Evolutionary conservation across 2,888 invertebrate genomes (phyloP).

Genomic region (Galerucella calmariensis): DNA sequence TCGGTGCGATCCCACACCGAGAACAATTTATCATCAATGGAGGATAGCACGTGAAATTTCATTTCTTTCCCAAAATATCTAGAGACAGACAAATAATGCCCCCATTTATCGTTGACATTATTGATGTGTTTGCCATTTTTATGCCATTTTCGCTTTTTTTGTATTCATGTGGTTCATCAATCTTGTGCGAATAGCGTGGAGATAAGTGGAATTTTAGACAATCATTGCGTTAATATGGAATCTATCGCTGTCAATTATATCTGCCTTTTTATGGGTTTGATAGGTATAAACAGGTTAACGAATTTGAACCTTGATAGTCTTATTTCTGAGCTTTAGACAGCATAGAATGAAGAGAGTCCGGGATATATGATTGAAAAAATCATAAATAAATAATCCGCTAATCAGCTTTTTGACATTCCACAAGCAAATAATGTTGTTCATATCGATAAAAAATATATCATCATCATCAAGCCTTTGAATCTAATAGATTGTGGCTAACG

Average conservation of each 20-base stretch:
- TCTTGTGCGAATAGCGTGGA: slow-evolving; percentile 13
- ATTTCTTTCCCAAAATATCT: slow-evolving; percentile 28
- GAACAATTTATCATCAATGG: slow-evolving; percentile 20
- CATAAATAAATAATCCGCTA: too few relatives aligned
- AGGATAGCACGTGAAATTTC: slow-evolving; percentile 24
- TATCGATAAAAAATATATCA: too few relatives aligned
- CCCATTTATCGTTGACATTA: slow-evolving; percentile 34
- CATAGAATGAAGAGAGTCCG: too few relatives aligned
- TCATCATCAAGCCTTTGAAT: too few relatives aligned
- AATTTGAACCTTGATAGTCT: too few relatives aligned
- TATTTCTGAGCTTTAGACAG: too few relatives aligned
- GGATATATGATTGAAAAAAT: too few relatives aligned
- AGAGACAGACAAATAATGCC: slow-evolving; percentile 35
- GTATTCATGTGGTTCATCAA: slow-evolving; percentile 25
- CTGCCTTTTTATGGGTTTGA: not conserved
- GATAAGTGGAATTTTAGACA: slow-evolving; percentile 28
- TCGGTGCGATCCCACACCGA: slow-evolving; percentile 9
- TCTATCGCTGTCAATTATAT: not conserved
- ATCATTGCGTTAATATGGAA: slow-evolving; percentile 11
- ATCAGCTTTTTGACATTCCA: too few relatives aligned
- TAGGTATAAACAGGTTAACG: too few relatives aligned
- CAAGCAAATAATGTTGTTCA: too few relatives aligned
- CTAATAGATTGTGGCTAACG: too few relatives aligned
- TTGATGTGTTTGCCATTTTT: slow-evolving; percentile 32
- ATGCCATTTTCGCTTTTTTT: slow-evolving; percentile 28